Percentiles rank a stretch among this genome's conserved stretches.
These are phyloP conservation scores for Lepidonotus clava DNA, from an alignment of 2,888 invertebrate genomes.

Conservation along the genomic window DNA sequence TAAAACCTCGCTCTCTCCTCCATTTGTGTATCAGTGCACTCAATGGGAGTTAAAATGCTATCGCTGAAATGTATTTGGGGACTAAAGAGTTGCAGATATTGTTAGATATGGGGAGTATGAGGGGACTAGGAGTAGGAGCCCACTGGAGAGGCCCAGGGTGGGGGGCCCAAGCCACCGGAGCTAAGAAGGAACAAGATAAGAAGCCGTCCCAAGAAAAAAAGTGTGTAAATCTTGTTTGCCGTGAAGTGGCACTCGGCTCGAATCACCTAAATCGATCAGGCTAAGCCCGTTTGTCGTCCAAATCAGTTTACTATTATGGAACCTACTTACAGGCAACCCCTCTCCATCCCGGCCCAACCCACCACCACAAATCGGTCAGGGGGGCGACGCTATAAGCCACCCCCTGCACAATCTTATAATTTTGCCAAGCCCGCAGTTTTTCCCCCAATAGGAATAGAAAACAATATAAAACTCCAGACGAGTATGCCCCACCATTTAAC, in stretches of 20 bases:
- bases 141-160: background rate
- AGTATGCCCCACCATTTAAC: background rate
- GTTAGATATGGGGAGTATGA: background rate
- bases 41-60: no score
- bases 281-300: conserved; percentile 35
- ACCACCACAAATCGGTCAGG: no score
- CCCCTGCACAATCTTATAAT: background rate
- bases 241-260: conserved; percentile 7
- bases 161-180: background rate
- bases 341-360: background rate
- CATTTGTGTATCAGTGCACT: no score
- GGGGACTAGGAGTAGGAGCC: background rate
- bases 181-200: background rate
- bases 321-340: conserved; percentile 14
- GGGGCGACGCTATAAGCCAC: no score
- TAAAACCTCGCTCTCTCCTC: no score
- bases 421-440: background rate
- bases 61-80: no score
- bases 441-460: no score
- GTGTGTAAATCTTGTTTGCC: conserved; percentile 6
- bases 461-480: background rate
- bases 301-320: conserved; percentile 41
- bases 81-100: background rate
- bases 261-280: conserved; percentile 48
- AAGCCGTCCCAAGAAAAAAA: background rate